Evolutionary conservation across 2,888 invertebrate genomes (phyloP).

Genomic region (Aporophyla lueneburgensis): DNA sequence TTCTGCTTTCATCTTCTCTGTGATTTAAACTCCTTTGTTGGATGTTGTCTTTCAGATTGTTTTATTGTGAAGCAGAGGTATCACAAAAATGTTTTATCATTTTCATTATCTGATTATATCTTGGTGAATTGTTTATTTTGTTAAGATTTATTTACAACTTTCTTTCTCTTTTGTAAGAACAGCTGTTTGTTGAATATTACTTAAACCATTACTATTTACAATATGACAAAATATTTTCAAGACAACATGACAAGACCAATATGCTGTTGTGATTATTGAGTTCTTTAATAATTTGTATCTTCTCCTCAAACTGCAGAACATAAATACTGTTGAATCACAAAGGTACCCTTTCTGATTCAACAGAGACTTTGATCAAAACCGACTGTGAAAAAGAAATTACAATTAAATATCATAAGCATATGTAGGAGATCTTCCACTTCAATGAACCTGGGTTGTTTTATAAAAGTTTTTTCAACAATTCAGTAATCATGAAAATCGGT

Average conservation of each 20-base stretch:
- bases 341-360: neutral
- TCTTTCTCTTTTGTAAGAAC: conserved; percentile 37
- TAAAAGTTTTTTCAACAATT: too few species aligned
- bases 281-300: neutral
- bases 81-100: conserved; percentile 50
- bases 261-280: neutral
- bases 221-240: neutral
- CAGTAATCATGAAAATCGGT: too few species aligned
- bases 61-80: conserved; percentile 17
- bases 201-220: neutral
- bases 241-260: neutral
- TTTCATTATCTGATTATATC: conserved; percentile 61
- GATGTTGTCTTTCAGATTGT: conserved; percentile 11
- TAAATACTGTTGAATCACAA: too few species aligned
- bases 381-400: neutral
- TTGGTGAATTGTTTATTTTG: conserved; percentile 47
- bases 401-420: neutral
- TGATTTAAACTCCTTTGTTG: conserved; percentile 27
- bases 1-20: conserved; percentile 20
- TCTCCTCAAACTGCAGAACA: neutral
- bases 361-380: neutral
- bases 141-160: conserved; percentile 50
- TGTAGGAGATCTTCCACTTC: neutral
- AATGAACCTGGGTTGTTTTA: neutral
- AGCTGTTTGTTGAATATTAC: conserved; percentile 19